Evolutionary conservation across 2,113 vertebrate species (phyloP), one percentile per base, ranked within the genome.

Genomic region (Rhombomys opimus): DNA sequence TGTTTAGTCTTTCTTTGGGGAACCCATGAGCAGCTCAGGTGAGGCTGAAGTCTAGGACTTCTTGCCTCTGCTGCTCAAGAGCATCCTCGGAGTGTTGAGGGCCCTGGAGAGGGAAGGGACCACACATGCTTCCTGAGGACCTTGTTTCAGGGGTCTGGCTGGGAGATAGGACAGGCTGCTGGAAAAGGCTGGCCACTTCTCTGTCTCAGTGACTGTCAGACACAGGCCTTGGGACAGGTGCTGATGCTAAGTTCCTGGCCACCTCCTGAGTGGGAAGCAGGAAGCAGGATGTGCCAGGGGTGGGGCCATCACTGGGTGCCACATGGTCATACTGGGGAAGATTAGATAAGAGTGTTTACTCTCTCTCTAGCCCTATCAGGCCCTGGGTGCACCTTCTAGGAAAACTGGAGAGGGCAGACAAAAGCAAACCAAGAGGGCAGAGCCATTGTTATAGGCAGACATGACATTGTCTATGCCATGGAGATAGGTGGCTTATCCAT

Each of bases 281-380:
- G 70, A 73, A n/a, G 11, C 30, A n/a, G 94, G 35, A 46, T n/a
- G 9, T 87, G 85, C n/a, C 8, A 2, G 59, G 46, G 68, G 84
- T 68, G 22, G 0, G 1, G 59, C 70, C 41, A 15, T 52, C 46
- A 35, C 52, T 1, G 4, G 27, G 68, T 25, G 2, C 22, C 32
- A 63, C 10, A 0, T 1, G n/a, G 54, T 77, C 75, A 38, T 70
- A 14, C 7, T 3, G 32, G 46, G 46, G 52, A 7, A 93, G 80
- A 72, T 85, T 15, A 92, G 67, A 89, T 25, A 41, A 67, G 7
- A 4, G 0, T 0, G 0, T 81, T 61, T 4, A 15, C n/a, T 63
- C n/a, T 77, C 82, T 46, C n/a, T 23, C 87, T 87, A 52, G 32
- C 17, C 17, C 38, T 75, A 4, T 18, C 10, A 0, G 0, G 7